Evolutionary conservation across 2,888 invertebrate genomes (phyloP).

Genomic region (Agrypnus murinus): DNA sequence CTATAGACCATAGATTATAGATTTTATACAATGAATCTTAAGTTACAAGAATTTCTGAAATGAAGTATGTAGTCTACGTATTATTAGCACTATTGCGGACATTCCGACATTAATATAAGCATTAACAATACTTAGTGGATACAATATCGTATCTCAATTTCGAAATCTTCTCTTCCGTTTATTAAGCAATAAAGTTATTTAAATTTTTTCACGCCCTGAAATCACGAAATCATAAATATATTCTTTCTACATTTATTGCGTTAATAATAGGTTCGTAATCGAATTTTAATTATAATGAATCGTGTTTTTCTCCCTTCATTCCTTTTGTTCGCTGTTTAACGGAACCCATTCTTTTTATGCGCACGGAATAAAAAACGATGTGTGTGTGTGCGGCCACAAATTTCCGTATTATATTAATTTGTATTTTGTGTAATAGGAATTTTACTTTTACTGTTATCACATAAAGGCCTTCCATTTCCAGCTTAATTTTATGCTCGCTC

Average conservation of each 20-base stretch:
- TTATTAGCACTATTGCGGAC: no score
- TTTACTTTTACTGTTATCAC: slow-evolving; percentile 19
- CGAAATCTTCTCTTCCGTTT: background rate
- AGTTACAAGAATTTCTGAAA: no score
- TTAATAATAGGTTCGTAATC: slow-evolving; percentile 10
- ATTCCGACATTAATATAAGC: no score
- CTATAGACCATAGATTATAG: no score
- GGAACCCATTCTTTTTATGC: no score
- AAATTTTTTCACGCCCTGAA: background rate
- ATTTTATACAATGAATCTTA: no score
- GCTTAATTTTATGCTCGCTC: slow-evolving; percentile 37
- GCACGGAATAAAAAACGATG: background rate
- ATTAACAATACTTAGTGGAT: no score
- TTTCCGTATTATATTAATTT: slow-evolving; percentile 27
- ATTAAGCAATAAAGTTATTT: slow-evolving; percentile 4
- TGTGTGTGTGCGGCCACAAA: no score
- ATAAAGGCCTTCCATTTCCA: slow-evolving; percentile 23
- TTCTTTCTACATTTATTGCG: background rate
- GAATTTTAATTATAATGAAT: slow-evolving; percentile 6
- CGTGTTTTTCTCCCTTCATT: no score
- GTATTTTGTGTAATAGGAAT: slow-evolving; percentile 16
- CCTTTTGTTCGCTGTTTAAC: no score
- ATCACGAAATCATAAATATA: slow-evolving; percentile 4
- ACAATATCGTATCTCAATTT: no score
- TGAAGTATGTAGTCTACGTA: no score